Conservation (phyloP, 2,797 vertebrate species). For the Oreochromis grahami region DNA sequence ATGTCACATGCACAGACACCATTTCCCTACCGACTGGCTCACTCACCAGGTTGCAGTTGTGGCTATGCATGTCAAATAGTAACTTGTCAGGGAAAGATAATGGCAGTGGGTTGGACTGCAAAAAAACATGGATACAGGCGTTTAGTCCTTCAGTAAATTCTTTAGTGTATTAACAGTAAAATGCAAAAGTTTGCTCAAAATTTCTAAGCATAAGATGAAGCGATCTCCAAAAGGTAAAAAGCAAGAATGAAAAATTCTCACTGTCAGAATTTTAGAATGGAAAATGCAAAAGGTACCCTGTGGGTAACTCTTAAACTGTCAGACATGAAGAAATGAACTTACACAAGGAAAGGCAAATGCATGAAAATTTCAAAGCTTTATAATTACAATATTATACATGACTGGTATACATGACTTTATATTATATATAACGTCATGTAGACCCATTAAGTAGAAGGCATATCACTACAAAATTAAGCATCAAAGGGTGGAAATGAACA, state of each 20-base stretch:
- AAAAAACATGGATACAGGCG: neutral
- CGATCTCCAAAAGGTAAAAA: neutral
- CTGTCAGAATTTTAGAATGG: neutral
- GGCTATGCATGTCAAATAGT: neutral
- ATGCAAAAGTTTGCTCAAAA: neutral
- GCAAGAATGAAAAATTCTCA: neutral
- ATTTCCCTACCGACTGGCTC: neutral
- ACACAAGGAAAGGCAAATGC: neutral
- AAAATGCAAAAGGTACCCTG: neutral
- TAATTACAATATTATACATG: neutral
- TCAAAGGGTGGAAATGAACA: neutral
- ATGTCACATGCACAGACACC: neutral
- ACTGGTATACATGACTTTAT: neutral
- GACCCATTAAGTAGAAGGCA: neutral
- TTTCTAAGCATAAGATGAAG: neutral
- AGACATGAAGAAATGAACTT: neutral
- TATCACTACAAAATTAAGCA: neutral
- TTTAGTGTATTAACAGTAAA: neutral
- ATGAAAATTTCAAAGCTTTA: neutral
- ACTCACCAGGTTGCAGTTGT: neutral
- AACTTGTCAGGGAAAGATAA: neutral
- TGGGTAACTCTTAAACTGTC: neutral
- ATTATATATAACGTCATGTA: neutral
- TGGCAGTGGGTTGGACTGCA: neutral
- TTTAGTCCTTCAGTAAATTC: neutral